Conservation (phyloP, 2,888 invertebrate genomes). For the Torymus auratus region DNA sequence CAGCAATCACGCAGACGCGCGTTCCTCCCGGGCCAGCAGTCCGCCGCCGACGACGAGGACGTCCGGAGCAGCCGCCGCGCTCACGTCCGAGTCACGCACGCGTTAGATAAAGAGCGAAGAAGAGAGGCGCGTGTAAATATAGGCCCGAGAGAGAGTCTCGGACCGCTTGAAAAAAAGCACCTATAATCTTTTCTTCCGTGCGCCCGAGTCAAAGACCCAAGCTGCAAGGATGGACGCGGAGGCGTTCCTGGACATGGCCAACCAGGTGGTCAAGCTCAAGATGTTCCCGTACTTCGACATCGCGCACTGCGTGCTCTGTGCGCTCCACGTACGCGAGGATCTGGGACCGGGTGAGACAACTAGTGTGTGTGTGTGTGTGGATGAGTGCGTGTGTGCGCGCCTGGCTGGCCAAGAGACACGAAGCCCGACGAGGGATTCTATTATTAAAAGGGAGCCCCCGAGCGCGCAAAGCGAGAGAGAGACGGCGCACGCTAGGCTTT, state of each 20-base stretch:
- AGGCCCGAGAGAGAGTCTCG: no score
- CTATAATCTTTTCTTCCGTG: background rate
- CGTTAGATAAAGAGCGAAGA: no score
- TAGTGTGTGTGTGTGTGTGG: background rate
- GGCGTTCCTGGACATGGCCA: slow-evolving; percentile 97
- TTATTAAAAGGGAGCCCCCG: slow-evolving; percentile 69
- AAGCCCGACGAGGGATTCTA: slow-evolving; percentile 65
- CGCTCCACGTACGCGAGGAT: slow-evolving; percentile 96
- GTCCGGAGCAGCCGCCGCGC: background rate
- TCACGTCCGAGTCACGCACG: background rate
- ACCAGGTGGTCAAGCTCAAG: slow-evolving; percentile 98
- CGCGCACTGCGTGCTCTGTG: slow-evolving; percentile 96
- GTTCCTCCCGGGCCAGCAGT: background rate
- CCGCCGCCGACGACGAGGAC: background rate
- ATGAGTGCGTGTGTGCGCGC: background rate
- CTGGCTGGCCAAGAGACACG: background rate
- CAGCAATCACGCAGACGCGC: slow-evolving; percentile 37
- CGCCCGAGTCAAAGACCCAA: background rate
- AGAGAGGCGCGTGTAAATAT: no score
- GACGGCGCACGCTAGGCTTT: slow-evolving; percentile 32
- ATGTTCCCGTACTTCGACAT: slow-evolving; percentile 99
- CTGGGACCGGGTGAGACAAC: slow-evolving; percentile 88
- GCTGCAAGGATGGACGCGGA: slow-evolving; percentile 90
- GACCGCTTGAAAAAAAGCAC: no score
- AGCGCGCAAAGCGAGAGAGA: slow-evolving; percentile 60